Evolutionary conservation across 2,113 vertebrate species (phyloP), one percentile per base, ranked within the genome.

Genomic region (Herpailurus yagouaroundi): DNA sequence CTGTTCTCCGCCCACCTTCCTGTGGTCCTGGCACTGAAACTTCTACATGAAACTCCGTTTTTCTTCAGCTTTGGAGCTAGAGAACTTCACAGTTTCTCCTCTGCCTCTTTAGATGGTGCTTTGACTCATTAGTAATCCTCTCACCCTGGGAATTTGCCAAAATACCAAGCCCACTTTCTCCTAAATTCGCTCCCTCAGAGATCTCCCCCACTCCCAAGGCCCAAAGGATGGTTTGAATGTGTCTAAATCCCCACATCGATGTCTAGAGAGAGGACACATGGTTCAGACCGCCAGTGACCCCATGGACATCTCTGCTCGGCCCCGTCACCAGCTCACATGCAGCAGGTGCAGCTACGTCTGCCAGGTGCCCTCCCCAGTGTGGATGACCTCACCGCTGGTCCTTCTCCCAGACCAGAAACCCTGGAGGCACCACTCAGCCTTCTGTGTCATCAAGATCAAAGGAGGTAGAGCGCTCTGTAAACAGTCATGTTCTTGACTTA

Each of bases 181-280:
- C 45, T 48, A 4, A 1, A 2, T 38, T 48, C 9, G 1, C 29
- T n/a, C 31, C 57, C 31, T n/a, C 4, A 1, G 50, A 45, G 36
- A 50, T 50, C 11, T 11, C 29, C 7, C 27, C 50, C 57, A 7
- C 7, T 81, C 57, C 57, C 18, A 0, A 16, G 55, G 23, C 27
- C 41, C 13, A 55, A 55, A 74, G 31, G 38, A 3, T 1, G 5
- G 10, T 27, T 1, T 14, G 52, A 3, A 0, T 14, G 55, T 21
- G 6, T 68, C 0, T 27, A 52, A 93, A 21, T 25, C 55, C 74
- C 81, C 86, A 55, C n/a, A 29, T 33, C 77, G 4, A 0, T 1
- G 71, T 60, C 82, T 7, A 7, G 21, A 69, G 68, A 45, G 33
- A 55, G 3, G 33, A 55, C 36, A 87, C 89, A 21, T 71, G 77